These are phyloP conservation scores for Diadegma fenestrale DNA, from an alignment of 2,888 invertebrate genomes.

Conservation along the genomic window DNA sequence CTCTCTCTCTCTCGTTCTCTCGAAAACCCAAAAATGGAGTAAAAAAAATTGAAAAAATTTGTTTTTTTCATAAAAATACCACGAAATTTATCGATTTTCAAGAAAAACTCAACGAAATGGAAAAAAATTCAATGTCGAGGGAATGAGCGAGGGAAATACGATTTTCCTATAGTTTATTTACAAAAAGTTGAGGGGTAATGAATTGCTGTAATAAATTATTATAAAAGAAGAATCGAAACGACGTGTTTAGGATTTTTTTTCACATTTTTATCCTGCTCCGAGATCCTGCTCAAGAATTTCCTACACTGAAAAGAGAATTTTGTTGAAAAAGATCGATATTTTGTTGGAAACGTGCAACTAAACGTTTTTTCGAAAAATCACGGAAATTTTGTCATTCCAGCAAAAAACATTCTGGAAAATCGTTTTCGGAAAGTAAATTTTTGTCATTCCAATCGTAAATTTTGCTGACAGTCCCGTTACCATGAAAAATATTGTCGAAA, in stretches of 20 bases:
- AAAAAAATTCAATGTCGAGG: background rate
- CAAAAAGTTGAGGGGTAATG: slow-evolving; percentile 78
- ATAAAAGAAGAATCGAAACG: slow-evolving; percentile 67
- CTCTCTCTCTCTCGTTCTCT: slow-evolving; percentile 4
- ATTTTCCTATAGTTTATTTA: slow-evolving; percentile 76
- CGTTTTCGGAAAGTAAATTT: too few relatives aligned
- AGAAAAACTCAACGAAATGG: background rate
- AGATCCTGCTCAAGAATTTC: slow-evolving; percentile 7
- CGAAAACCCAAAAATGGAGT: background rate
- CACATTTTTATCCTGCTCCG: background rate
- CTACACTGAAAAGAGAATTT: too few relatives aligned
- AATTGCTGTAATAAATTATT: slow-evolving; percentile 82
- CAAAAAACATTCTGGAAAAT: too few relatives aligned
- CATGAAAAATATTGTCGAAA: too few relatives aligned
- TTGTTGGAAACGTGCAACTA: too few relatives aligned
- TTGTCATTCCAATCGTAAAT: too few relatives aligned
- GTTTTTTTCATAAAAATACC: background rate
- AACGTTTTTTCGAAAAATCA: too few relatives aligned
- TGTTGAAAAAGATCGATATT: too few relatives aligned
- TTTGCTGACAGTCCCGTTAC: too few relatives aligned
- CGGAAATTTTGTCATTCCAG: too few relatives aligned
- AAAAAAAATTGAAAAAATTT: background rate
- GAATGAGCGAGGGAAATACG: slow-evolving; percentile 23
- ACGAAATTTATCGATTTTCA: background rate
- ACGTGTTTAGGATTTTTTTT: background rate